Evolutionary conservation across 2,888 invertebrate genomes (phyloP).

Genomic region (Leuctra nigra): DNA sequence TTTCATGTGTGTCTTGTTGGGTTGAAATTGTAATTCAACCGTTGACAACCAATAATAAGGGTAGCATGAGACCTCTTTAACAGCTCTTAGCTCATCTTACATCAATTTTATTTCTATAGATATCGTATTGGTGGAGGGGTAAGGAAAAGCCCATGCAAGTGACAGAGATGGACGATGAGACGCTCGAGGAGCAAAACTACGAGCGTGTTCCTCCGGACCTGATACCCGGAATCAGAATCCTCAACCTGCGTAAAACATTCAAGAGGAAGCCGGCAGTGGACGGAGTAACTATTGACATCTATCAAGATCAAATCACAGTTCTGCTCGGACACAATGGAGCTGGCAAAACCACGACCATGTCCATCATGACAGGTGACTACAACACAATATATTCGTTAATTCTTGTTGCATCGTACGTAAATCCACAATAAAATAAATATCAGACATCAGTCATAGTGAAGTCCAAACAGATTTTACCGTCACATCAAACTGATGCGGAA

Average conservation of each 20-base stretch:
- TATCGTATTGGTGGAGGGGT: neutral
- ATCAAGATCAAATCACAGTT: constrained; percentile 76
- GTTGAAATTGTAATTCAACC: too few relatives aligned
- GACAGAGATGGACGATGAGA: neutral
- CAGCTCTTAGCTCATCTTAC: too few relatives aligned
- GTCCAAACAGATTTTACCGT: too few relatives aligned
- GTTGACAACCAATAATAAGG: too few relatives aligned
- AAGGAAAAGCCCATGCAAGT: neutral
- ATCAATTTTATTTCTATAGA: too few relatives aligned
- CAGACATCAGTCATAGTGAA: too few relatives aligned
- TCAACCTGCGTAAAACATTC: neutral
- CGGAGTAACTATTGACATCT: constrained; percentile 64
- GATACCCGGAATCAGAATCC: neutral
- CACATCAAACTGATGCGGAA: too few relatives aligned
- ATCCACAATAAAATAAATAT: too few relatives aligned
- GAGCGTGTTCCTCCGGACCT: neutral
- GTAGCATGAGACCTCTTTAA: too few relatives aligned
- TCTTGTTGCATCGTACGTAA: too few relatives aligned
- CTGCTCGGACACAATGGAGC: constrained; percentile 84
- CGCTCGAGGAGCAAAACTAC: neutral
- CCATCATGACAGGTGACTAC: constrained; percentile 58
- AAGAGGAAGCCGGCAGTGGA: constrained; percentile 52
- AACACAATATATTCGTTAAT: too few relatives aligned
- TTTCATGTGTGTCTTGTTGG: too few relatives aligned
- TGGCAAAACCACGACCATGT: constrained; percentile 72